Base-by-base conservation (phyloP, 2,113 vertebrate genomes). In the Mustela nigripes region DNA sequence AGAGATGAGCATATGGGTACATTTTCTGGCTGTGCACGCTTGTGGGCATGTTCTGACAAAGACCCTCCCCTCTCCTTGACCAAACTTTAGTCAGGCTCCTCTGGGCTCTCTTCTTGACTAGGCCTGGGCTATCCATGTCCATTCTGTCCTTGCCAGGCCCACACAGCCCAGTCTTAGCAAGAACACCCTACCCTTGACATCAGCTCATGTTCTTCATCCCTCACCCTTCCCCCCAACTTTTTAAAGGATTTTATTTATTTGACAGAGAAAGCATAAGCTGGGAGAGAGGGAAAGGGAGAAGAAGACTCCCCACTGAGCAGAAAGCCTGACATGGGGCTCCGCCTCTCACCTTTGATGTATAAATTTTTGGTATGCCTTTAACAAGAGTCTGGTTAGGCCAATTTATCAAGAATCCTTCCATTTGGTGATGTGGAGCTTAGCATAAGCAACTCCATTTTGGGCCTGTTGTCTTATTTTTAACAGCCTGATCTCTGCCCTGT, bases 21-120 rank as follows among this genome's bases (percentile, higher is more conserved):
- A 7, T 78, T 63, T 85, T 65, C 21, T 11, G 1, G 24, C 31
- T 48, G 24, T 3, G 2, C 0, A 1, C 5, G 9, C 5, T 11
- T 28, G 4, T 5, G 1, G 5, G 1, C 4, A 11, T 42, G 10
- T 63, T 63, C 69, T 67, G 33, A 92, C 31, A 10, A 33, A 60
- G 67, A 60, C 18, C 58, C 1, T 67, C 78, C 56, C 16, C 9
- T 58, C 58, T 36, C 11, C 69, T 67, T 63, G 39, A 53, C 28
- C 22, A 58, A 65, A 76, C 63, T n/a, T 31, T 4, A 74, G 18
- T 92, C 36, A 39, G 16, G 45, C 8, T 67, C 67, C 67, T 67
- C 36, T 42, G 58, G 19, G 36, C 16, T 31, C 31, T 83, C 31
- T 82, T 73, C 53, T 31, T 48, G 65, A 82, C n/a, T 28, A 76